Base-by-base conservation (phyloP, 2,113 vertebrate genomes). In the Caretta caretta region DNA sequence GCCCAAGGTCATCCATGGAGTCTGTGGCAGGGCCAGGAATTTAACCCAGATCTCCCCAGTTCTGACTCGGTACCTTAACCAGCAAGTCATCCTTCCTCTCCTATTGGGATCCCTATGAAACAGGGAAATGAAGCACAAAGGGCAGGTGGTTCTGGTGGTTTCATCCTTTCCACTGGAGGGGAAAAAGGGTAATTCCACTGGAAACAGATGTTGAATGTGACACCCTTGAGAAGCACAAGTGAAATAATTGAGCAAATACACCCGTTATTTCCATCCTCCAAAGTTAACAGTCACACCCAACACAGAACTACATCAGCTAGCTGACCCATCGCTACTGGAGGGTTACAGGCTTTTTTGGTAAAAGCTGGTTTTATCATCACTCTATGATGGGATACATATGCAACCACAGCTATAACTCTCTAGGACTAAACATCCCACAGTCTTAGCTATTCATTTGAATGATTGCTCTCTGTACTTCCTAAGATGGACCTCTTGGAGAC, bases 181-280 rank as follows among this genome's bases (percentile, higher is more conserved):
- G 87, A 72, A 90, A 93, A 90, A 90, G 76, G 65, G 10, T 5
- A 84, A 88, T 88, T 38, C 27, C 79, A 91, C 92, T 31, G 81
- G 87, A 96, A 97, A 96, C 93, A 53, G 81, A 57, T 88, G 87
- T 57, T 35, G 79, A 94, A 86, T 0, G 8, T 92, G 35, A 93
- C 3, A 1, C 85, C 83, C 88, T 92, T 20, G 87, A 96, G 85
- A 94, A 96, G 92, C 75, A 90, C 93, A 97, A 96, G 89, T 94
- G 96, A 97, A 97, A 94, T 94, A 95, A 96, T 19, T 88, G 91
- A 95, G 87, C 90, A 96, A 97, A 93, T 95, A 92, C 22, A 86
- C 86, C 69, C 57, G 84, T 94, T 4, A 98, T 91, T 97, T 97
- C 97, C 95, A 96, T 95, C 90, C 91, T 88, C 10, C 62, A 10